Base-by-base conservation (phyloP, 2,797 vertebrate species). In the Picus viridis region DNA sequence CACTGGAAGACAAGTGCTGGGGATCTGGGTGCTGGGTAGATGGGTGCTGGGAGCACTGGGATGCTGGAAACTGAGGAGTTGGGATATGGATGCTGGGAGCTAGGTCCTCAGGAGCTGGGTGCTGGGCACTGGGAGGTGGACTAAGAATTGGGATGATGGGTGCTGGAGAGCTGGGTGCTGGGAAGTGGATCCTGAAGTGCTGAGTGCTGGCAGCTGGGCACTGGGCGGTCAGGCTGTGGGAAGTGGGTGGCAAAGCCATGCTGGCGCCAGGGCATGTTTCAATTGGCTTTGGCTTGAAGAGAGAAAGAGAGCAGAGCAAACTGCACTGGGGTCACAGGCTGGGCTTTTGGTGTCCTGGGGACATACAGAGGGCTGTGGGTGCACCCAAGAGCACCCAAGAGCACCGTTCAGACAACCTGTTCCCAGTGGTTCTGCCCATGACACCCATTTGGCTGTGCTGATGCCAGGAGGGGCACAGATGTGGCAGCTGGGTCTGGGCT, bases 401-500 rank as follows among this genome's bases (percentile, higher is more conserved):
- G 58, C 49, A 32, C 47, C 4, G 34, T 5, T 34, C 7, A 39
- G 51, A 32, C 47, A 16, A 63, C 14, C 30, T 49, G 41, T 32
- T 29, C 41, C 51, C 32, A 16, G 26, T 27, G 2, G 51, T 3
- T 2, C 57, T 62, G 47, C 32, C 51, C 36, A 22, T 3, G 1
- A 12, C 53, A 9, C 41, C 20, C 2, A 0, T 61, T 47, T 20
- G 16, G 24, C 54, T 7, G 24, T 6, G 1, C 15, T 12, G 2
- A 2, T 29, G 27, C 54, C 2, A 2, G 32, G 59, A 59, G 23
- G 32, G 29, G 43, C 53, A 36, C 2, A 36, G 2, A 51, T 7
- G 22, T 51, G 49, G 49, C 49, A 24, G 49, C 49, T 51, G 22
- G 22, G 11, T 51, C 49, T 51, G 49, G 49, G 47, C 47, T 49